Base-by-base conservation (phyloP, 1,140 invertebrate species). In the Dufourea novaeangliae region DNA sequence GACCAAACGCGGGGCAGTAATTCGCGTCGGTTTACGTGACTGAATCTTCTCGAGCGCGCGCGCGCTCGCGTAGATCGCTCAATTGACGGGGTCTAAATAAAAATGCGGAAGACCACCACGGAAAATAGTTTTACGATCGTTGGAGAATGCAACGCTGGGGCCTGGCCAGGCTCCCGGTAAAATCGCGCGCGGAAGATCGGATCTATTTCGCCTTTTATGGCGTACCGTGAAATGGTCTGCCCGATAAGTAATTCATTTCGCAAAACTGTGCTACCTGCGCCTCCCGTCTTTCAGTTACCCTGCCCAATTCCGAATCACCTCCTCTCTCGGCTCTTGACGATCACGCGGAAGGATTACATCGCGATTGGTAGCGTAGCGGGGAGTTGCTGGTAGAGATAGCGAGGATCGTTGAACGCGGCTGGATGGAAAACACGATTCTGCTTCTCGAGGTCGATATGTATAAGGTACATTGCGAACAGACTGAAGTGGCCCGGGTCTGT, bases 211-310 rank as follows among this genome's bases (percentile, higher is more conserved):
- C 29, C 32, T 61, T 79, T 75, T 74, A 75, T 20, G 20, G 27
- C 34, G 52, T 17, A 32, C 34, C 62, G 39, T 8, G 62, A 74
- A 62, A 39, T 52, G 20, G n/a, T 50, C 34, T 25, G 1, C 5
- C 3, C 41, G 75, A 74, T 67, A 67, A 67, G 62, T 74, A 74
- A 79, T 79, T 79, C 77, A 74, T 74, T 74, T 44, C 11, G 2
- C 22, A 29, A 56, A 10, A 39, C 14, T 34, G 2, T 1, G 29
- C 29, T 34, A 6, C 11, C 17, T 52, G 0, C 1, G 39, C 14
- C 10, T 7, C 8, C 25, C n/a, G n/a, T 57, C 1, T 32, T 39
- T 27, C n/a, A n/a, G n/a, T n/a, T n/a, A n/a, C n/a, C 14, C 25
- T 2, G 12, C 25, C 8, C 0, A 8, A 20, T 6, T 34, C 2